Conservation (phyloP, 2,113 vertebrate species). For the Podarcis muralis region DNA sequence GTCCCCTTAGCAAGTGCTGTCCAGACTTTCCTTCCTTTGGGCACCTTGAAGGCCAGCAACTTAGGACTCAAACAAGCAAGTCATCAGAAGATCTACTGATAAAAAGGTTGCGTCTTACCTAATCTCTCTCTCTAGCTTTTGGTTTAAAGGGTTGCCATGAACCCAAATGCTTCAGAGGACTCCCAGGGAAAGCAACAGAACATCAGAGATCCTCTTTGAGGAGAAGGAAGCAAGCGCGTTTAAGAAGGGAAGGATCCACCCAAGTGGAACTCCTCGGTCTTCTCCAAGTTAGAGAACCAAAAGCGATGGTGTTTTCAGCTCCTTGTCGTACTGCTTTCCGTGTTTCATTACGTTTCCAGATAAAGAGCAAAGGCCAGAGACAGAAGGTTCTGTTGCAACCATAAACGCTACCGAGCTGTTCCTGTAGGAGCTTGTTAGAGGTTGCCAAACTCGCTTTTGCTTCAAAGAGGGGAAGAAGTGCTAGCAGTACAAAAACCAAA, state of each 20-base stretch:
- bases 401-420: not conserved
- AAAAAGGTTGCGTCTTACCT: not conserved
- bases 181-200: not conserved
- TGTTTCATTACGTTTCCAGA: not conserved
- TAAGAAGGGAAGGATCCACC: not conserved
- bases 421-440: fast-evolving
- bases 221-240: not conserved
- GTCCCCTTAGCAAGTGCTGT: not conserved
- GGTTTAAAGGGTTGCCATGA: not conserved
- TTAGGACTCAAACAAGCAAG: not conserved
- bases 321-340: not conserved
- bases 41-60: not conserved
- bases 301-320: not conserved
- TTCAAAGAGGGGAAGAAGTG: not conserved
- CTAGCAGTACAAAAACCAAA: fast-evolving
- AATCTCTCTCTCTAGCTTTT: not conserved
- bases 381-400: not conserved
- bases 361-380: not conserved
- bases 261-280: fast-evolving
- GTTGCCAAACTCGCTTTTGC: not conserved
- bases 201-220: fast-evolving
- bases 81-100: not conserved
- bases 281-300: not conserved
- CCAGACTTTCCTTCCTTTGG: not conserved
- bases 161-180: not conserved